These are phyloP conservation scores for Tupaia chinensis DNA, from an alignment of 2,113 vertebrate genomes.

Conservation along the genomic window DNA sequence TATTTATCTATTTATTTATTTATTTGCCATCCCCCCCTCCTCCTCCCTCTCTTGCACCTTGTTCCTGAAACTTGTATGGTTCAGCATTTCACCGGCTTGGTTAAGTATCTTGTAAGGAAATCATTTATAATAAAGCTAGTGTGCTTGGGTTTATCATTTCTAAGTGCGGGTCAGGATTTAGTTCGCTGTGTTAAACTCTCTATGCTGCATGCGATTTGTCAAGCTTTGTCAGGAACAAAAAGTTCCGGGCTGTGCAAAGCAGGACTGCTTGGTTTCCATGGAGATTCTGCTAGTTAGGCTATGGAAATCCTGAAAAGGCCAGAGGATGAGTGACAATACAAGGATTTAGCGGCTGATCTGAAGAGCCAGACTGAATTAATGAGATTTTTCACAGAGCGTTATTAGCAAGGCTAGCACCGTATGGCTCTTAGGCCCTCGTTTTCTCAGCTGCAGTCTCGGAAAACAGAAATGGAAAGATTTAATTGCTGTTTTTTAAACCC, in stretches of 20 bases:
- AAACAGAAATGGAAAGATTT: constrained; percentile 92
- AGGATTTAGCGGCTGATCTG: constrained; percentile 96
- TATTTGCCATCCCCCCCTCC: constrained; percentile 21
- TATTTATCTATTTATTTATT: constrained; percentile 70
- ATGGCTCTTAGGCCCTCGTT: constrained; percentile 87
- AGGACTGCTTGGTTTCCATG: constrained; percentile 97
- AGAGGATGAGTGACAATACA: constrained; percentile 98
- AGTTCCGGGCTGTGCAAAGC: constrained; percentile 94
- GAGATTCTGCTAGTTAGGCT: constrained; percentile 96
- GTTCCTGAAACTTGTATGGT: constrained; percentile 82
- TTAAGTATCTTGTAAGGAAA: constrained; percentile 91
- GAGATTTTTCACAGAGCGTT: constrained; percentile 98
- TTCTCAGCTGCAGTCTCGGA: constrained; percentile 90
- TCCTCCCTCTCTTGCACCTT: constrained; percentile 17
- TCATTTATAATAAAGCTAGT: constrained; percentile 91
- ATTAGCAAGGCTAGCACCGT: constrained; percentile 92
- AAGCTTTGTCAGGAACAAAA: constrained; percentile 98
- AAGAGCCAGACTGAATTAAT: constrained; percentile 98
- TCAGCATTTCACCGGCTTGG: constrained; percentile 85
- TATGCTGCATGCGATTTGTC: constrained; percentile 97
- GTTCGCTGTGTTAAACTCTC: constrained; percentile 95
- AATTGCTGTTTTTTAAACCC: constrained; percentile 89
- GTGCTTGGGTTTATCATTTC: constrained; percentile 91
- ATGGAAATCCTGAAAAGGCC: constrained; percentile 95
- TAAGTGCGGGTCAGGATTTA: constrained; percentile 92